These are phyloP conservation scores for Centropus unirufus DNA, from an alignment of 2,113 vertebrate genomes.

Conservation along the genomic window DNA sequence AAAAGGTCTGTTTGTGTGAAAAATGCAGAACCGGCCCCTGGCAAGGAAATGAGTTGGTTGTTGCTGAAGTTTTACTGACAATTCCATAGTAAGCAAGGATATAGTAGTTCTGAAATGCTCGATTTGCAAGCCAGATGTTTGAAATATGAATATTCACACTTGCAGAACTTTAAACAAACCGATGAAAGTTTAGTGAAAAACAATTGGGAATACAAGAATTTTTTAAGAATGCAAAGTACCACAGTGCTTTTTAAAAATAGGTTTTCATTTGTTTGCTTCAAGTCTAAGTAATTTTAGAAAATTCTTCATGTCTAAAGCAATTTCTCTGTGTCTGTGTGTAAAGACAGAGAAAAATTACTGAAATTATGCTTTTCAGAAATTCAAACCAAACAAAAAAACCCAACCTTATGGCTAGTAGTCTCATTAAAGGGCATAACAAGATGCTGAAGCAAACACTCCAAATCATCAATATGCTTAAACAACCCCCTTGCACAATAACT, in stretches of 20 bases:
- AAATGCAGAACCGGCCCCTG: neutral
- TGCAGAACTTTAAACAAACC: constrained; percentile 71
- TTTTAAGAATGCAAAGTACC: constrained; percentile 43
- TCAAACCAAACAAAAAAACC: constrained; percentile 2
- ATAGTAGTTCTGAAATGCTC: constrained; percentile 23
- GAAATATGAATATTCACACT: constrained; percentile 76
- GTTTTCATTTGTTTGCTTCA: constrained; percentile 73
- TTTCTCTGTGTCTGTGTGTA: neutral
- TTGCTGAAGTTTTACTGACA: constrained; percentile 38
- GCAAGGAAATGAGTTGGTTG: constrained; percentile 37
- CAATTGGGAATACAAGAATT: constrained; percentile 65
- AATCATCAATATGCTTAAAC: neutral
- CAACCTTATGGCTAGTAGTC: neutral
- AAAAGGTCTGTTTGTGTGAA: neutral
- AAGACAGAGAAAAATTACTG: constrained; percentile 55
- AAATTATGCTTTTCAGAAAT: constrained; percentile 62
- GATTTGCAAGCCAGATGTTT: constrained; percentile 80
- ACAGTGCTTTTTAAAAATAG: constrained; percentile 61
- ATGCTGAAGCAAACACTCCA: neutral
- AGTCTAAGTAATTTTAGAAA: constrained; percentile 67
- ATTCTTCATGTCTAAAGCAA: constrained; percentile 67
- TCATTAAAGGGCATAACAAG: neutral
- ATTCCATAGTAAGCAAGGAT: constrained; percentile 35
- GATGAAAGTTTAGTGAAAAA: constrained; percentile 71
- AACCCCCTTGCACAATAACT: neutral